Evolutionary conservation across 2,888 invertebrate species (phyloP).

Genomic region (Frankliniella fusca): DNA sequence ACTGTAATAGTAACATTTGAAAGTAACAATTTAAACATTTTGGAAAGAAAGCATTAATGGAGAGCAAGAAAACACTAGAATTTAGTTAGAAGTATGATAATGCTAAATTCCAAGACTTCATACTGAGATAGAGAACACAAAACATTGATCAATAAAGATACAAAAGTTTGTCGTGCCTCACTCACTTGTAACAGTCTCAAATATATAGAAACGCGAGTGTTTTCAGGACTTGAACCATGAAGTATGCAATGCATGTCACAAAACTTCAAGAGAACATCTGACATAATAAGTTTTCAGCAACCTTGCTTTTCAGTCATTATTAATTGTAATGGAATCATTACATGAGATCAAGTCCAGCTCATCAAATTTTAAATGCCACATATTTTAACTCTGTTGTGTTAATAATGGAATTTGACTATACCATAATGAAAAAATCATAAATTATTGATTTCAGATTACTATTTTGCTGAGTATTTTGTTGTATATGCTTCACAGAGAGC

Average conservation of each 20-base stretch:
- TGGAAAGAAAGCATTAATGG: not conserved
- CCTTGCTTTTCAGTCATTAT: no score
- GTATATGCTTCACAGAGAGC: not conserved
- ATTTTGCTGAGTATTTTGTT: not conserved
- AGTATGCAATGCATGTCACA: not conserved
- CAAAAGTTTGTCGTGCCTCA: not conserved
- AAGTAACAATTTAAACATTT: not conserved
- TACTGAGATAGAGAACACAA: no score
- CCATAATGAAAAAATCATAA: not conserved
- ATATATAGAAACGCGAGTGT: not conserved
- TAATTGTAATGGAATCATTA: no score
- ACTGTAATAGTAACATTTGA: no score
- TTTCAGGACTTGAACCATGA: constrained; percentile 18
- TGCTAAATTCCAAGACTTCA: not conserved
- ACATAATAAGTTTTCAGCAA: no score
- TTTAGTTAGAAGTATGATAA: not conserved
- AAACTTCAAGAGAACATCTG: no score
- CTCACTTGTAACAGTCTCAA: not conserved
- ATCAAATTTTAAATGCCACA: not conserved
- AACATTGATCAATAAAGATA: no score
- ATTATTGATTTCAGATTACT: not conserved
- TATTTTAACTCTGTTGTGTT: not conserved
- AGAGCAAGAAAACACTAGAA: not conserved
- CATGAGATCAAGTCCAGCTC: no score
- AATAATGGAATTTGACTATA: not conserved